Percentiles rank a stretch among this genome's conserved stretches.
These are phyloP conservation scores for Lithodes maja DNA, from an alignment of 2,888 invertebrate species.

Conservation along the genomic window DNA sequence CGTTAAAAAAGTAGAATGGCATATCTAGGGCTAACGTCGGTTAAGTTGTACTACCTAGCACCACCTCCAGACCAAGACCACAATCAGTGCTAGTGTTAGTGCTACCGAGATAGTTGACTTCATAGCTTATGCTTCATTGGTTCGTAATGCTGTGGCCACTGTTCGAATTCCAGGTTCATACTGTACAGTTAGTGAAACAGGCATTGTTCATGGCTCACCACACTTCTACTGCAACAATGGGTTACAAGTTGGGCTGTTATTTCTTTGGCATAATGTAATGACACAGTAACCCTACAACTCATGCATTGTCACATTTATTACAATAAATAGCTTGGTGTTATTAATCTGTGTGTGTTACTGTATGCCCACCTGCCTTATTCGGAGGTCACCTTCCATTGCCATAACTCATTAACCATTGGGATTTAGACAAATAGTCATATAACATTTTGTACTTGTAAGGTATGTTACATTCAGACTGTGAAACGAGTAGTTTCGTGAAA, in stretches of 20 bases:
- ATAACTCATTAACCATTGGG: neutral
- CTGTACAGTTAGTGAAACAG: neutral
- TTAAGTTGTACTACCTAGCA: neutral
- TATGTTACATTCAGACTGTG: neutral
- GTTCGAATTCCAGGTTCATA: neutral
- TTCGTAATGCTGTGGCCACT: neutral
- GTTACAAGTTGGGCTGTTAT: neutral
- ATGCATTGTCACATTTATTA: slow-evolving; percentile 8
- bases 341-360: neutral
- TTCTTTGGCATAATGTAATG: neutral
- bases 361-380: neutral
- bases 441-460: neutral
- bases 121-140: neutral
- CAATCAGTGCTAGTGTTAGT: neutral
- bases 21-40: neutral
- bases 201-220: neutral
- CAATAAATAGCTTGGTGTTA: slow-evolving; percentile 6
- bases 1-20: neutral
- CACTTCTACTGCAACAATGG: neutral
- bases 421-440: neutral
- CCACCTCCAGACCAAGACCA: neutral
- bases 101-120: neutral
- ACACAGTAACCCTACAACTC: neutral
- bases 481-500: neutral
- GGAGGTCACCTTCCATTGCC: neutral